Base-by-base conservation (phyloP, 2,797 vertebrate genomes). In the Hemitrygon akajei region DNA sequence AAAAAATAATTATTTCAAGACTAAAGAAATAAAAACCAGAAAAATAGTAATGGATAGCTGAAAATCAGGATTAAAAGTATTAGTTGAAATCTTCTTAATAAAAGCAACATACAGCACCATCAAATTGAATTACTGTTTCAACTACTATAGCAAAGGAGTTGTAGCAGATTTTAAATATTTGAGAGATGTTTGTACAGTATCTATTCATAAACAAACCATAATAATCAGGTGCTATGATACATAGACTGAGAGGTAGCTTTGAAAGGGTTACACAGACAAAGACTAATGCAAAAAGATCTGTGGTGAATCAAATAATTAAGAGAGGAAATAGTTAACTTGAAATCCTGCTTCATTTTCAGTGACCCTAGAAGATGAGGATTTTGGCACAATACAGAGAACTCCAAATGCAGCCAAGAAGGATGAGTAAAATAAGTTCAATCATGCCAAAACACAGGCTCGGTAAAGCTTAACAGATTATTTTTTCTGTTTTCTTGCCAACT, bases 341-440 rank as follows among this genome's bases (percentile, higher is more conserved):
- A 71, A 93, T 75, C 91, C 69, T 93, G 69, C 71, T 93, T 69
- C 86, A 89, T 89, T 89, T 71, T 47, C 40, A 58, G 30, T 92
- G 91, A 76, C 91, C 91, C 73, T 76, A 93, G 27, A 93, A 58
- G 91, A 93, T 93, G 37, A 92, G 12, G 40, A 76, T 75, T 93
- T 76, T 92, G 91, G 91, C 91, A 73, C 56, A 7, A 22, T 77
- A 11, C 56, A 81, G 11, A 97, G 97, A 98, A 97, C 96, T 97
- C 96, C 96, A 96, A 98, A 97, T 98, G 98, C 97, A 98, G 98
- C 98, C 98, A 98, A 98, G 98, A 98, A 96, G 98, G 98, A 98
- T 98, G 98, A 97, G 98, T 98, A 97, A 97, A 97, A 96, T 97
- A 96, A 96, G 96, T 96, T 97, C 97, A 95, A 97, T 96, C 96